Percentiles rank a stretch among this genome's conserved stretches.
phyloP scores from a whole-genome alignment of 2,797 vertebrate species.

The Argentina silus region DNA sequence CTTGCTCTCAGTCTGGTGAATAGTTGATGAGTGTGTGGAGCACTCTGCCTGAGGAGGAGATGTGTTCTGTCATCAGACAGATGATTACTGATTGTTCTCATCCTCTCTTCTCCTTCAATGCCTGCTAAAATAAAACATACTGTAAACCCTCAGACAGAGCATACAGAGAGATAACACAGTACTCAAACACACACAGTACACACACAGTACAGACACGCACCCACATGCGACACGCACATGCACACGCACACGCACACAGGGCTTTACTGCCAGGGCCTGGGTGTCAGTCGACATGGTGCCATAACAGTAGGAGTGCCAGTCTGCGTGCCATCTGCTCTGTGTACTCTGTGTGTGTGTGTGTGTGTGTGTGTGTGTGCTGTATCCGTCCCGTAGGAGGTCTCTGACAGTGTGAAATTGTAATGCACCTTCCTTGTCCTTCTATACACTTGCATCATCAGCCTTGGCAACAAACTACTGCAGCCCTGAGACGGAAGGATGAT shows the following conservation, averaged over 20 bases:
- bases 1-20: constrained; percentile 50
- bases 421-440: constrained; percentile 22
- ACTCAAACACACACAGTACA: not conserved
- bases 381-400: not conserved
- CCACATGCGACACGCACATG: not conserved
- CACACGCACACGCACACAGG: not conserved
- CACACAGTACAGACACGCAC: not conserved
- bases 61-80: constrained; percentile 57
- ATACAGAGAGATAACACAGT: constrained; percentile 29
- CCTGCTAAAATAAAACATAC: not conserved
- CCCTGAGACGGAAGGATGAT: constrained; percentile 16
- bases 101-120: not conserved
- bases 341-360: not conserved
- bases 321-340: constrained; percentile 2
- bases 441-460: constrained; percentile 43
- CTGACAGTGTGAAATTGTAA: constrained; percentile 36
- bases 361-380: not conserved
- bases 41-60: constrained; percentile 64
- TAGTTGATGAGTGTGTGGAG: constrained; percentile 67
- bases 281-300: constrained; percentile 23
- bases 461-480: constrained; percentile 42
- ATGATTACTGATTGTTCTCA: constrained; percentile 34
- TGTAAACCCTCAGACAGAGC: not conserved
- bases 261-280: constrained; percentile 11
- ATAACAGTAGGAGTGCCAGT: constrained; percentile 12